A percentile compares a stretch with the other conserved stretches of the same genome.
phyloP scores from a whole-genome alignment of 2,888 invertebrate genomes.

The Drosophila setosimentum region DNA sequence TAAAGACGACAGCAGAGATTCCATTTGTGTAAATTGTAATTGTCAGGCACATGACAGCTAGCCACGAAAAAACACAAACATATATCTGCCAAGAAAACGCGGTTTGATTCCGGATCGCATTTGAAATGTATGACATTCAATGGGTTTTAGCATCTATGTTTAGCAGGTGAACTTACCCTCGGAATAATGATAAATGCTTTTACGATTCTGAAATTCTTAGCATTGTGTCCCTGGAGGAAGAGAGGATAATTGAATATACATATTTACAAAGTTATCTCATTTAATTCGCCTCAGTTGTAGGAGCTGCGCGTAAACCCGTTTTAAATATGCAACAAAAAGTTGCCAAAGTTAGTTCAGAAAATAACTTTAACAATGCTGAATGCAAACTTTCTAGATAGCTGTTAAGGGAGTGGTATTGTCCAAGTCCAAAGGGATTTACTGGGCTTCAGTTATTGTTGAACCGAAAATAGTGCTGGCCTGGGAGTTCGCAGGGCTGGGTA shows the following conservation, averaged over 20 bases:
- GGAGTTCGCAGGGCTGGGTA: constrained; percentile 19
- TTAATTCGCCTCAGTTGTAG: constrained; percentile 37
- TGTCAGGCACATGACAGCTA: constrained; percentile 52
- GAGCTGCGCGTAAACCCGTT: constrained; percentile 53
- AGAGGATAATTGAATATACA: constrained; percentile 67
- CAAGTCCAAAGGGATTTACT: constrained; percentile 23
- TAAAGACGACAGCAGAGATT: constrained; percentile 48
- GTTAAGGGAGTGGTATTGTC: constrained; percentile 14
- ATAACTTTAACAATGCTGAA: constrained; percentile 59
- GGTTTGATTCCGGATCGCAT: constrained; percentile 9
- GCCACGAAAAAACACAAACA: constrained; percentile 26
- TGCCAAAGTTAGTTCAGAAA: constrained; percentile 58
- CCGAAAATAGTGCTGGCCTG: constrained; percentile 28
- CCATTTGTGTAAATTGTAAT: constrained; percentile 67
- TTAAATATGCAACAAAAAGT: constrained; percentile 74
- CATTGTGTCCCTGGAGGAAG: constrained; percentile 29
- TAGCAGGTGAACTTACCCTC: constrained; percentile 42
- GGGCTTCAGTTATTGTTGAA: constrained; percentile 42
- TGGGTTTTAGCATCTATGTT: constrained; percentile 31
- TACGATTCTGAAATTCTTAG: constrained; percentile 20
- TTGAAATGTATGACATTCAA: constrained; percentile 24
- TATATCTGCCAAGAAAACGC: constrained; percentile 8
- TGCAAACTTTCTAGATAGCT: constrained; percentile 39
- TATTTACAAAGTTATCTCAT: constrained; percentile 74
- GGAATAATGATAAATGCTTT: constrained; percentile 59